These are phyloP conservation scores for Lepidurus couesii DNA, from an alignment of 1,140 invertebrate species.

Conservation along the genomic window DNA sequence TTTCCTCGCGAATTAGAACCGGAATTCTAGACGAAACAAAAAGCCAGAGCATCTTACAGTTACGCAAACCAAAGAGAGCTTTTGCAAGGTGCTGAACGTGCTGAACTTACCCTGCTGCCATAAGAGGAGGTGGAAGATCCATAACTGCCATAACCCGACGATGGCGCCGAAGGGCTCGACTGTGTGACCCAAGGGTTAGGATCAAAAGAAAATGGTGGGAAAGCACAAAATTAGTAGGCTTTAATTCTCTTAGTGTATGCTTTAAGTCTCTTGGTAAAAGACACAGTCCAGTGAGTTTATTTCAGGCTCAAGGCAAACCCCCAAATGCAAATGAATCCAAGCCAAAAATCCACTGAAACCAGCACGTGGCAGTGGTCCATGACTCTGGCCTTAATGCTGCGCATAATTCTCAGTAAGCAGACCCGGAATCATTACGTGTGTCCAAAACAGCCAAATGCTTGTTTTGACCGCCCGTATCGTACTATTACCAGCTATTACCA, in stretches of 20 bases:
- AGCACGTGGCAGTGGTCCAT: slow-evolving; percentile 16
- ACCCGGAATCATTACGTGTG: background rate
- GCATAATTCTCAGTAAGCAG: background rate
- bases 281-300: background rate
- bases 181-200: background rate
- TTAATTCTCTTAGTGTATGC: background rate
- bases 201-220: background rate
- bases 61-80: background rate
- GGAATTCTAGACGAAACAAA: slow-evolving; percentile 4
- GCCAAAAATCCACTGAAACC: background rate
- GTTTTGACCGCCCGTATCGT: background rate
- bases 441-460: background rate
- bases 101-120: background rate
- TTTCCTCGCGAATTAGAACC: background rate
- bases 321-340: background rate
- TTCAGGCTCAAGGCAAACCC: background rate
- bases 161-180: background rate
- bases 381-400: background rate
- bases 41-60: background rate
- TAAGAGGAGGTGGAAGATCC: background rate
- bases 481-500: background rate
- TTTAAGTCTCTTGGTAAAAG: background rate
- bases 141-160: background rate
- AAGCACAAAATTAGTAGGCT: background rate
- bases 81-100: background rate